phyloP scores from a whole-genome alignment of 2,113 vertebrate species.

The Heteronetta atricapilla region DNA sequence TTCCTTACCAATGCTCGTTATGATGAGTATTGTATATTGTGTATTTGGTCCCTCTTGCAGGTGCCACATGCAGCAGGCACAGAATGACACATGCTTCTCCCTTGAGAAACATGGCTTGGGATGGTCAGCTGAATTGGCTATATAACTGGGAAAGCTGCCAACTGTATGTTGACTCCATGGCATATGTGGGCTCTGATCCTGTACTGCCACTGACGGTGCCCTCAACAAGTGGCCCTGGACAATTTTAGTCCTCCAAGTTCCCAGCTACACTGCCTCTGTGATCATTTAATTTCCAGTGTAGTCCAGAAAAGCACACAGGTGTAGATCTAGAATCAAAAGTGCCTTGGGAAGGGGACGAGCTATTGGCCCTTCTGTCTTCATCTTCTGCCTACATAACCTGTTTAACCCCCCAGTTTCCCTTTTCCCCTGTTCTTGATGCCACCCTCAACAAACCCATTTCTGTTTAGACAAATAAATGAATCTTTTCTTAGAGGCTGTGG shows the following conservation, averaged over 20 bases:
- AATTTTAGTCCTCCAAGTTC: neutral
- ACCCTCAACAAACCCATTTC: neutral
- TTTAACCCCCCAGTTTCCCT: neutral
- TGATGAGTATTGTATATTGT: neutral
- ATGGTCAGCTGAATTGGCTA: neutral
- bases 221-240: neutral
- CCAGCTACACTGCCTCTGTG: neutral
- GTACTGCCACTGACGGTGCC: rapidly evolving
- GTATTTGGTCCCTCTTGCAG: neutral
- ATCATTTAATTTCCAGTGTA: neutral
- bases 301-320: neutral
- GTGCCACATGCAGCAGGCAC: rapidly evolving
- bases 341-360: rapidly evolving
- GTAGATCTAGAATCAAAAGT: neutral
- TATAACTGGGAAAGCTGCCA: neutral
- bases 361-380: neutral
- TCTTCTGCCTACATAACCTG: neutral
- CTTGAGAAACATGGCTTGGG: neutral
- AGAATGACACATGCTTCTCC: rapidly evolving
- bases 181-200: neutral
- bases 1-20: neutral
- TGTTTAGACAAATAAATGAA: neutral
- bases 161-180: neutral
- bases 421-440: neutral
- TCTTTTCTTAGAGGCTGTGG: neutral